These are phyloP conservation scores for Aleiodes testaceus DNA, from an alignment of 2,888 invertebrate species.

Conservation along the genomic window DNA sequence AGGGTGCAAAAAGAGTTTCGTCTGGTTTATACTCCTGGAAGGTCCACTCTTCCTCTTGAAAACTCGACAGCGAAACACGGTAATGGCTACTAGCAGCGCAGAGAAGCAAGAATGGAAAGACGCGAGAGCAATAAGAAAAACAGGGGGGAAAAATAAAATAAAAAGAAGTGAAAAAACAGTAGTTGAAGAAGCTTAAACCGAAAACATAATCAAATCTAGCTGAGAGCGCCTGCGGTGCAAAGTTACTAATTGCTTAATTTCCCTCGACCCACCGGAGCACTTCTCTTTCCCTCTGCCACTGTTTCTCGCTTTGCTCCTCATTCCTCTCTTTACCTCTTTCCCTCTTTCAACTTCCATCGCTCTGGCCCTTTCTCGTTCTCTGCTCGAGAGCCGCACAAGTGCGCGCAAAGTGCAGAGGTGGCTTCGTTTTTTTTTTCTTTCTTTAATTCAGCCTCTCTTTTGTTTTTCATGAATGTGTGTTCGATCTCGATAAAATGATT, in stretches of 20 bases:
- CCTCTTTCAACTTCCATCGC: slow-evolving; percentile 38
- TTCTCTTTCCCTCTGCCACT: slow-evolving; percentile 49
- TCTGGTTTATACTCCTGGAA: slow-evolving; percentile 23
- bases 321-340: slow-evolving; percentile 25
- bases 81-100: slow-evolving; percentile 28
- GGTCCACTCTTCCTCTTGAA: slow-evolving; percentile 32
- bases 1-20: slow-evolving; percentile 31
- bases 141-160: slow-evolving; percentile 20
- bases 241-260: slow-evolving; percentile 73
- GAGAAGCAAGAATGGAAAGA: slow-evolving; percentile 47
- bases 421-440: slow-evolving; percentile 37
- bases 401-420: slow-evolving; percentile 46
- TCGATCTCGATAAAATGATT: slow-evolving; percentile 65
- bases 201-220: slow-evolving; percentile 73
- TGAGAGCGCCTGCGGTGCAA: slow-evolving; percentile 69
- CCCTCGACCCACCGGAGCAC: slow-evolving; percentile 60
- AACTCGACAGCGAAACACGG: slow-evolving; percentile 16
- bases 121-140: slow-evolving; percentile 19
- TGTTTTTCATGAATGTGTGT: slow-evolving; percentile 53
- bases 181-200: slow-evolving; percentile 65
- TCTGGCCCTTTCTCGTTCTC: slow-evolving; percentile 40
- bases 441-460: neutral
- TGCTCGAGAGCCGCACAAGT: slow-evolving; percentile 50
- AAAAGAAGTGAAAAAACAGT: slow-evolving; percentile 9
- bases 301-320: slow-evolving; percentile 49